Evolutionary conservation across 2,113 vertebrate species (phyloP).

Genomic region (Brachypodius melanocephalos): DNA sequence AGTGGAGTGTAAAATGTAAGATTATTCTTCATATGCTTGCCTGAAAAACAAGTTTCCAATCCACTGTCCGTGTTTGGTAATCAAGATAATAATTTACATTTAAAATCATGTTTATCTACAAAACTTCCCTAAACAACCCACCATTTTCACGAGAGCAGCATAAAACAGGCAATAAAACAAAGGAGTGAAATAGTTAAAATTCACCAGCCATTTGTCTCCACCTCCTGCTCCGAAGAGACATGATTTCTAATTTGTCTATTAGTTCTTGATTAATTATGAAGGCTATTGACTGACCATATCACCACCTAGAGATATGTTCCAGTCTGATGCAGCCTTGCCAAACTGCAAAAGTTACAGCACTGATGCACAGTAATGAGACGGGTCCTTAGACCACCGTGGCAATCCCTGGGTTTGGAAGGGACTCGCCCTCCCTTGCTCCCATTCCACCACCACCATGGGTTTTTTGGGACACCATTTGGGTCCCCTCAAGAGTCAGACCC

Average conservation of each 20-base stretch:
- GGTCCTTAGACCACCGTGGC: fast-evolving
- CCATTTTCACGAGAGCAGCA: neutral
- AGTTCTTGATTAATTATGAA: constrained; percentile 70
- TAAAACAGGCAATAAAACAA: neutral
- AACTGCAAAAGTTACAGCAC: constrained; percentile 34
- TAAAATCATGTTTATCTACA: constrained; percentile 28
- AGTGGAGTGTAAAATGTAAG: constrained; percentile 75
- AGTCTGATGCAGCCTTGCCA: constrained; percentile 47
- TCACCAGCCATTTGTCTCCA: constrained; percentile 40
- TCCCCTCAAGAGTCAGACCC: neutral
- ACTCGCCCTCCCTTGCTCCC: neutral
- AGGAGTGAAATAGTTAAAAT: constrained; percentile 63
- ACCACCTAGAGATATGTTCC: constrained; percentile 59
- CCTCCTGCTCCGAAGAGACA: constrained; percentile 48
- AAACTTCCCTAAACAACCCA: neutral
- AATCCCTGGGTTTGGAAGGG: neutral
- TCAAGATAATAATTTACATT: constrained; percentile 68
- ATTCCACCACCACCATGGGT: neutral
- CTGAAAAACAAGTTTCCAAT: constrained; percentile 76
- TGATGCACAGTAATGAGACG: neutral
- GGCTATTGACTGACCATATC: constrained; percentile 65
- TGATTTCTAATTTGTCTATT: constrained; percentile 63
- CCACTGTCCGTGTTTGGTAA: constrained; percentile 62
- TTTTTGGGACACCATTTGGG: neutral
- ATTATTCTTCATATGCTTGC: constrained; percentile 77